Conservation (phyloP, 2,113 vertebrate species). For the Protobothrops mucrosquamatus region DNA sequence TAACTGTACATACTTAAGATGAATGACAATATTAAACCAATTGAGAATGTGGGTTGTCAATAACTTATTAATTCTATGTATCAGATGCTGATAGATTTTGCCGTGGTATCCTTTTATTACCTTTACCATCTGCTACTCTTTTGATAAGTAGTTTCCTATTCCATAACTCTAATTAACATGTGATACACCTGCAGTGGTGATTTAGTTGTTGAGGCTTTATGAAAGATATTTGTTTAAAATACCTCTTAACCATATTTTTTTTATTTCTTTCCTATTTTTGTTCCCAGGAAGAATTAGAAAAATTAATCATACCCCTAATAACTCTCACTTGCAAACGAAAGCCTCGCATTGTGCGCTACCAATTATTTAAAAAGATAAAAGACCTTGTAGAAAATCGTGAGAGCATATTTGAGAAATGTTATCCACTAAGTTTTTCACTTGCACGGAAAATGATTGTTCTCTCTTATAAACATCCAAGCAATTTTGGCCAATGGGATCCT, state of each 20-base stretch:
- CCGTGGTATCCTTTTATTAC: not conserved
- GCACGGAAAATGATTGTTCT: conserved; percentile 78
- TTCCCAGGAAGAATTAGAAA: conserved; percentile 81
- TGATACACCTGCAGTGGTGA: not conserved
- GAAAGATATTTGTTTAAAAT: not conserved
- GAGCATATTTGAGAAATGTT: conserved; percentile 88
- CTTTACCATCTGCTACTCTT: not conserved
- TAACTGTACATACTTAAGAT: not conserved
- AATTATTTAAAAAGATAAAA: conserved; percentile 73
- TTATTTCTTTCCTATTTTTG: not conserved
- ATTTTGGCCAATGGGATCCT: conserved; percentile 88
- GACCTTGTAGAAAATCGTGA: conserved; percentile 79
- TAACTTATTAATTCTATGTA: not conserved
- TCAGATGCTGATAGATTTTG: not conserved
- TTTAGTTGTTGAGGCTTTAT: not conserved
- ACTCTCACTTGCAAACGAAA: conserved; percentile 70
- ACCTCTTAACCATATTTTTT: not conserved
- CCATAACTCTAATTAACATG: not conserved
- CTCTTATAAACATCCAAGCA: conserved; percentile 83
- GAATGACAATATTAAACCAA: not conserved
- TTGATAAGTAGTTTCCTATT: not conserved
- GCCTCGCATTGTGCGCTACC: conserved; percentile 66
- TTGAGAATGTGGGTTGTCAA: not conserved
- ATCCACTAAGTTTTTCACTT: conserved; percentile 71
- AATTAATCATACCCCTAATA: conserved; percentile 73